Percentiles rank a stretch among this genome's conserved stretches.
phyloP scores from a whole-genome alignment of 2,888 invertebrate genomes.

The Nysson spinosus region DNA sequence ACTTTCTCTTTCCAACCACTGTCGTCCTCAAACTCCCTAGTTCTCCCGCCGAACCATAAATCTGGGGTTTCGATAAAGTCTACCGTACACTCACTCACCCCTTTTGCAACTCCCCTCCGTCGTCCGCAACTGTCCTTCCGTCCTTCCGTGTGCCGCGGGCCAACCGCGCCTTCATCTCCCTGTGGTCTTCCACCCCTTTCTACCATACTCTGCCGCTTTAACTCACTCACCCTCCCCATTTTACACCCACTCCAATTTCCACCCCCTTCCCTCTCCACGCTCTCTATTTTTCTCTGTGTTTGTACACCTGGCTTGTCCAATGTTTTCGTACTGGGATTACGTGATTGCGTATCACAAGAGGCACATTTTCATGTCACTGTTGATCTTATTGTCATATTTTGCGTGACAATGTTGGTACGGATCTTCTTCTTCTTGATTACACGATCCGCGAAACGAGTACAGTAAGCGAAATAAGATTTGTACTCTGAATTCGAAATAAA shows the following conservation, averaged over 20 bases:
- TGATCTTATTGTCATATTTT: too few relatives aligned
- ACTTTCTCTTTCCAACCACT: conserved; percentile 27
- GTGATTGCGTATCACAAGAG: too few relatives aligned
- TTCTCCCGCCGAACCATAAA: conserved; percentile 54
- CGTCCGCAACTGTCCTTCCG: too few relatives aligned
- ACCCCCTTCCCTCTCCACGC: background rate
- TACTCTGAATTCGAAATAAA: too few relatives aligned
- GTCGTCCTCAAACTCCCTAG: conserved; percentile 16
- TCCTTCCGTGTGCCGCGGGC: conserved; percentile 39
- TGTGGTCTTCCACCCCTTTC: conserved; percentile 20
- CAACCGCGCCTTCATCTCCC: conserved; percentile 47
- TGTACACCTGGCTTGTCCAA: too few relatives aligned
- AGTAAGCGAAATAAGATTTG: too few relatives aligned
- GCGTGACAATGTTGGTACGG: too few relatives aligned
- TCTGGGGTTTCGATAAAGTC: conserved; percentile 63
- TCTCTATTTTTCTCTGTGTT: background rate
- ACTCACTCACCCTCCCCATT: conserved; percentile 45
- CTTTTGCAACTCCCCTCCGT: conserved; percentile 10
- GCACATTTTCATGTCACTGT: too few relatives aligned
- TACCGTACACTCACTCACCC: conserved; percentile 28
- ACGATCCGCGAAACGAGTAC: too few relatives aligned
- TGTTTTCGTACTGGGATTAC: too few relatives aligned
- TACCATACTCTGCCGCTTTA: conserved; percentile 14
- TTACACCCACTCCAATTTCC: too few relatives aligned
- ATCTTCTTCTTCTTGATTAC: too few relatives aligned